A percentile compares a stretch with the other conserved stretches of the same genome.
Evolutionary conservation across 2,888 invertebrate species (phyloP).

Genomic region (Tromatobia lineatoria): DNA sequence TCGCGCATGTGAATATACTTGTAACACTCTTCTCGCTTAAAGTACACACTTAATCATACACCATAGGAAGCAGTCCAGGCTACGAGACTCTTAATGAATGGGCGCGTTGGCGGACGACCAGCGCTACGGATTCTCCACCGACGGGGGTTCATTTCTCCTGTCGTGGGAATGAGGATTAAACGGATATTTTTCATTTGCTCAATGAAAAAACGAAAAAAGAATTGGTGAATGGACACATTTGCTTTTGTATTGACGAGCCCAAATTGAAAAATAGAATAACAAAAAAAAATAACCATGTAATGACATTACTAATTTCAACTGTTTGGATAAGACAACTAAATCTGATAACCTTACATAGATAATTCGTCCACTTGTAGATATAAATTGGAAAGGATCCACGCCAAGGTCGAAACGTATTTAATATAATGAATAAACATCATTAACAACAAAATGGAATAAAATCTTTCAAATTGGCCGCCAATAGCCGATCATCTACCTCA

Average conservation of each 20-base stretch:
- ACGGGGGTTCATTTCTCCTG: constrained; percentile 7
- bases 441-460: too few species aligned
- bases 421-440: too few species aligned
- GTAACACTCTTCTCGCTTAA: constrained; percentile 20
- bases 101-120: constrained; percentile 65
- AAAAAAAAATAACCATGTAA: too few species aligned
- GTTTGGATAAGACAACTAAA: too few species aligned
- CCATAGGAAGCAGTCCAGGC: constrained; percentile 21
- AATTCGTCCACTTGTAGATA: too few species aligned
- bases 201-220: not conserved
- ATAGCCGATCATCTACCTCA: too few species aligned
- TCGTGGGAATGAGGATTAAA: constrained; percentile 43
- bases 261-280: too few species aligned
- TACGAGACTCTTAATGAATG: constrained; percentile 74
- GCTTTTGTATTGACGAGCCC: not conserved
- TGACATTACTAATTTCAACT: too few species aligned
- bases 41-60: constrained; percentile 24
- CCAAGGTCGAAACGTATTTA: too few species aligned
- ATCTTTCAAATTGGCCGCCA: too few species aligned
- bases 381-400: too few species aligned
- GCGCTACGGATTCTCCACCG: constrained; percentile 55
- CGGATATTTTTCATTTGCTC: not conserved
- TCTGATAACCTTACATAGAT: too few species aligned
- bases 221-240: not conserved
- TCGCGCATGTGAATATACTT: constrained; percentile 71